Conservation (phyloP, 2,797 vertebrate species). For the Spinus olivaceus region DNA sequence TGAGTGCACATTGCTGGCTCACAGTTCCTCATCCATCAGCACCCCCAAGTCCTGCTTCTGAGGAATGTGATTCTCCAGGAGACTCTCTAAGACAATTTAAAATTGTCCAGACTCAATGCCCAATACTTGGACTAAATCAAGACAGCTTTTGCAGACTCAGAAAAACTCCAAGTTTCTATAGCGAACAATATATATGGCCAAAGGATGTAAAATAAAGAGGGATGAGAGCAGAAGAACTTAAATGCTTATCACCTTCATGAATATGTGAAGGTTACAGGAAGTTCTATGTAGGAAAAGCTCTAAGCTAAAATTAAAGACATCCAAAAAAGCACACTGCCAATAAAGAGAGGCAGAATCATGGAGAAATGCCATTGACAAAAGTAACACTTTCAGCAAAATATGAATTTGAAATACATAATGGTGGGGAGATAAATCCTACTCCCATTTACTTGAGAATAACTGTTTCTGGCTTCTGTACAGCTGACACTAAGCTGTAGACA, state of each 20-base stretch:
- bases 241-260: not conserved
- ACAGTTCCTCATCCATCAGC: not conserved
- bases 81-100: not conserved
- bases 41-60: not conserved
- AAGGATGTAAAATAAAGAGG: not conserved
- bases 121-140: not conserved
- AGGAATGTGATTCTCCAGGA: not conserved
- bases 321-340: not conserved
- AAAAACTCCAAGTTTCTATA: not conserved
- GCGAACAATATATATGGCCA: not conserved
- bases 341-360: not conserved
- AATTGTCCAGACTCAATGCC: not conserved
- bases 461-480: not conserved
- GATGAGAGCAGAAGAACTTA: not conserved
- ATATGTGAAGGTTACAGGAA: not conserved
- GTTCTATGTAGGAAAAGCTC: not conserved
- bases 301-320: not conserved
- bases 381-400: not conserved
- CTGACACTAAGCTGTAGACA: not conserved
- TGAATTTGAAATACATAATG: not conserved
- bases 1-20: rapidly evolving
- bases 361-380: not conserved
- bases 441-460: not conserved
- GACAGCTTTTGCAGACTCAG: not conserved
- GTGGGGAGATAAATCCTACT: not conserved